Evolutionary conservation across 2,797 vertebrate species (phyloP).

Genomic region (Platyrinchus mystaceus): DNA sequence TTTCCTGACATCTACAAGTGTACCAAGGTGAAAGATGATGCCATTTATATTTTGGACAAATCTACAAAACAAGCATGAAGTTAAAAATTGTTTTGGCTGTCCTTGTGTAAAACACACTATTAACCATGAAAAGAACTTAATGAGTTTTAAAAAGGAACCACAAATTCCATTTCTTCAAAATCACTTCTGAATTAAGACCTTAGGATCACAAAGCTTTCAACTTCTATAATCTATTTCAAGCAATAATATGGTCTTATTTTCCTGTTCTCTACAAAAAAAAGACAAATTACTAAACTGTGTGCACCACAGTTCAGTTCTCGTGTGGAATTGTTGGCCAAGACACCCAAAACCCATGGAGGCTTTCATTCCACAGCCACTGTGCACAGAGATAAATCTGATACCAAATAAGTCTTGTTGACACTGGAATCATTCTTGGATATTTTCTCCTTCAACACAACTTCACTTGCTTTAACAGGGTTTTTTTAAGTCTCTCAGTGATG

Average conservation of each 20-base stretch:
- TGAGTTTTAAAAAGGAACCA: neutral
- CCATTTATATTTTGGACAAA: neutral
- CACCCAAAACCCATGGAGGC: neutral
- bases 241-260: neutral
- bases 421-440: neutral
- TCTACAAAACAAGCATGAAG: neutral
- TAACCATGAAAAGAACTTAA: neutral
- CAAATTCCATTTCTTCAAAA: neutral
- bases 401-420: neutral
- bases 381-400: neutral
- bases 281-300: neutral
- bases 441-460: neutral
- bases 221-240: neutral
- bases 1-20: neutral
- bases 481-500: neutral
- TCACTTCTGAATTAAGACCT: neutral
- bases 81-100: neutral
- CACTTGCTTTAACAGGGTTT: neutral
- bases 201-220: neutral
- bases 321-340: neutral
- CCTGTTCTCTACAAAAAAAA: neutral
- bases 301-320: neutral
- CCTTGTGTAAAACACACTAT: neutral
- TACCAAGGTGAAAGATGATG: neutral
- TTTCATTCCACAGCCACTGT: neutral